Conservation (phyloP, 2,797 vertebrate species). For the Oreochromis mossambicus region DNA sequence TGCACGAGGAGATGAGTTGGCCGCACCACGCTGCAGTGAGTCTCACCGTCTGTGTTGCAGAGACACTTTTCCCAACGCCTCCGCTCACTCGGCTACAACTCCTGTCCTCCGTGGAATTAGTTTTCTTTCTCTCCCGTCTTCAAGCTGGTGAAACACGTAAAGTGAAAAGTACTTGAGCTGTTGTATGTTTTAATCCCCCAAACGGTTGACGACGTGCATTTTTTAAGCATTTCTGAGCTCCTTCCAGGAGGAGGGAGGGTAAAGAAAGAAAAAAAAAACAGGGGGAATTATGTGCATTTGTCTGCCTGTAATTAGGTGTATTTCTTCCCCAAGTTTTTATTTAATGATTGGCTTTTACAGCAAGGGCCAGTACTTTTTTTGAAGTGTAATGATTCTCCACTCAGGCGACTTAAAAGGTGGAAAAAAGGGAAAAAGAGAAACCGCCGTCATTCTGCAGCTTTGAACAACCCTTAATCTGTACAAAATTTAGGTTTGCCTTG, state of each 20-base stretch:
- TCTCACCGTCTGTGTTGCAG: slow-evolving; percentile 37
- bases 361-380: slow-evolving; percentile 63
- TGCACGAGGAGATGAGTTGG: slow-evolving; percentile 34
- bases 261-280: background rate
- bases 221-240: slow-evolving; percentile 49
- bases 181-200: slow-evolving; percentile 54
- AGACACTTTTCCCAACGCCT: slow-evolving; percentile 29
- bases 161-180: slow-evolving; percentile 57
- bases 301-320: slow-evolving; percentile 72
- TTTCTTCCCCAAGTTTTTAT: slow-evolving; percentile 71
- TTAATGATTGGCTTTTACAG: slow-evolving; percentile 74
- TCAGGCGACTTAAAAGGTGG: slow-evolving; percentile 69
- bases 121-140: slow-evolving; percentile 12
- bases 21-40: background rate
- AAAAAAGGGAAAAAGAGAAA: slow-evolving; percentile 34
- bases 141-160: slow-evolving; percentile 37
- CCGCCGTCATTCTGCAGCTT: slow-evolving; percentile 61
- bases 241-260: background rate
- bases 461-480: slow-evolving; percentile 79
- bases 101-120: slow-evolving; percentile 47
- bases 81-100: background rate
- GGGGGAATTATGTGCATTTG: slow-evolving; percentile 62
- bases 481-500: slow-evolving; percentile 70
- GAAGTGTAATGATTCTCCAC: slow-evolving; percentile 74
- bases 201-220: slow-evolving; percentile 45